Evolutionary conservation across 2,888 invertebrate genomes (phyloP).

Genomic region (Leuctra nigra): DNA sequence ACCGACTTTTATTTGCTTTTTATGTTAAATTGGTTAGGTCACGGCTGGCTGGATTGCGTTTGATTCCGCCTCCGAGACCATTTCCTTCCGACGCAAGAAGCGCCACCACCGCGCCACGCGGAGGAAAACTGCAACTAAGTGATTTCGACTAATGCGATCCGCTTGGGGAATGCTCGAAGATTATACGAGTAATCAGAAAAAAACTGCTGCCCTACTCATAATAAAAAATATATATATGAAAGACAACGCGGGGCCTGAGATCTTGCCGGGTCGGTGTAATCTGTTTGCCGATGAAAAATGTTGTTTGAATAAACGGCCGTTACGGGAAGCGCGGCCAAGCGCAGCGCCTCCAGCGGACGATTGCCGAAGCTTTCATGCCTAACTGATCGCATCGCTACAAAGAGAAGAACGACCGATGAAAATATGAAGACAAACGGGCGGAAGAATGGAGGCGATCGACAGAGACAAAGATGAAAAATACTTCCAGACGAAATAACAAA

Average conservation of each 20-base stretch:
- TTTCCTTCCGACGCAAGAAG: not conserved
- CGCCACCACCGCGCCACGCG: not conserved
- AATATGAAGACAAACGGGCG: constrained; percentile 1
- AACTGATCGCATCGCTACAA: not conserved
- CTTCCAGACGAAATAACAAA: constrained; percentile 28
- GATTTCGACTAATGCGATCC: constrained; percentile 14
- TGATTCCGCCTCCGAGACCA: not conserved
- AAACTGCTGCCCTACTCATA: not conserved
- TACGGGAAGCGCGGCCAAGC: not conserved
- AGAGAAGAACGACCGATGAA: not conserved
- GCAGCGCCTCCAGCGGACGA: not conserved
- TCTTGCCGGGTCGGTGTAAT: not conserved
- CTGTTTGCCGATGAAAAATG: not conserved
- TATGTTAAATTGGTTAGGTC: constrained; percentile 13
- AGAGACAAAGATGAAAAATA: constrained; percentile 21
- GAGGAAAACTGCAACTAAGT: constrained; percentile 16
- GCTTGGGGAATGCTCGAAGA: not conserved
- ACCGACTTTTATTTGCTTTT: constrained; percentile 11
- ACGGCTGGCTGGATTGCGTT: constrained; percentile 4
- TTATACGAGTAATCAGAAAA: not conserved
- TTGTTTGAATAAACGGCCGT: not conserved
- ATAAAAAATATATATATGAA: not conserved
- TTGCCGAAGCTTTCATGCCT: constrained; percentile 9
- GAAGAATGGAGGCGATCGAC: not conserved
- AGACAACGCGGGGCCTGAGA: no score